These are phyloP conservation scores for Perca fluviatilis DNA, from an alignment of 2,113 vertebrate genomes.

Conservation along the genomic window DNA sequence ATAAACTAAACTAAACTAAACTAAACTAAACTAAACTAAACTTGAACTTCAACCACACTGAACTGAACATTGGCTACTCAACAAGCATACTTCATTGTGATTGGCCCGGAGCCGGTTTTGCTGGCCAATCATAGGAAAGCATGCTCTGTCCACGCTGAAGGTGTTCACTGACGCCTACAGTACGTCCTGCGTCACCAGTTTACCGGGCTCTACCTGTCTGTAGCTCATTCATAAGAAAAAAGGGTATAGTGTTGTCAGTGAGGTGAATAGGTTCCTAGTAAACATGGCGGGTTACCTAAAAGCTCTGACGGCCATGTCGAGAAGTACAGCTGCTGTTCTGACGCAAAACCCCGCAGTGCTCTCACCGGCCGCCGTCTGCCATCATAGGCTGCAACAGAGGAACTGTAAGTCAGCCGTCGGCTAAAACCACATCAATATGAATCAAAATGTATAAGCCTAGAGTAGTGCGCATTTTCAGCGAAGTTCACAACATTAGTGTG, in stretches of 20 bases:
- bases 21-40: not conserved
- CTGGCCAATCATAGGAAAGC: constrained; percentile 25
- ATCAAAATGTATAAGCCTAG: not conserved
- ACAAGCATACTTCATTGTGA: not conserved
- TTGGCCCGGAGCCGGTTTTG: not conserved
- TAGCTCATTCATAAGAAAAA: constrained; percentile 42
- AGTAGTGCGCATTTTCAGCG: accelerated
- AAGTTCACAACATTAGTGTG: not conserved
- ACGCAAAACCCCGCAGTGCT: constrained; percentile 61
- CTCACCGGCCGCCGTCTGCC: constrained; percentile 55
- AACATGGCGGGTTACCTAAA: constrained; percentile 82
- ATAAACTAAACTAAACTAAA: no score
- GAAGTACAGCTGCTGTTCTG: constrained; percentile 44
- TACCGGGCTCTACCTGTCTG: not conserved
- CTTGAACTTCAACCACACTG: not conserved
- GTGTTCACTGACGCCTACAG: not conserved
- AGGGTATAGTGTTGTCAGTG: accelerated
- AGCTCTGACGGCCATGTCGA: constrained; percentile 65
- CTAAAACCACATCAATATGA: not conserved
- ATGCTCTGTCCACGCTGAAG: constrained; percentile 22
- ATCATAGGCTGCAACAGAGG: constrained; percentile 66
- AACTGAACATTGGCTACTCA: not conserved
- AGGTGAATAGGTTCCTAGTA: not conserved
- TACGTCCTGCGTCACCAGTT: not conserved
- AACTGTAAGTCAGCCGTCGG: constrained; percentile 78